Base-by-base conservation (phyloP, 1,140 invertebrate genomes). In the Drosophila sp. region DNA sequence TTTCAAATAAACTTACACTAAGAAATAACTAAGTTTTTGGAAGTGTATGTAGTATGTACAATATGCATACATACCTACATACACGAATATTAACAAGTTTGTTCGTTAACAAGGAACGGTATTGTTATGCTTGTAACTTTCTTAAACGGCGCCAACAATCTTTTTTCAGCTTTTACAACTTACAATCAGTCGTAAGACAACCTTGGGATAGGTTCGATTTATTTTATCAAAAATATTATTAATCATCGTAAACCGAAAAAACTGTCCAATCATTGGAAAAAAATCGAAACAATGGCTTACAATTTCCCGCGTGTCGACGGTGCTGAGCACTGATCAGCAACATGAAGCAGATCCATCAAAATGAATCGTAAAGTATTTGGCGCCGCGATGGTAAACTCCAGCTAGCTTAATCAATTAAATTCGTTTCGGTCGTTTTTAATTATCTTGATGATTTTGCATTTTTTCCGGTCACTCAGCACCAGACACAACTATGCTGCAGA, bases 341-440 rank as follows among this genome's bases (percentile, higher is more conserved):
- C 55, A 40, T 72, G 65, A 56, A 55, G 60, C 38, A 62, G 78
- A 85, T 86, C 78, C 75, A 85, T 86, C 83, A 85, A 71, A 72
- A 70, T 64, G 63, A 29, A 84, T 76, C 83, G 66, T 76, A 79
- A 86, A 87, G 54, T 81, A 82, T 75, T 82, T 72, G 74, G 82
- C 82, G 68, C 76, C 76, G 72, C 80, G 67, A 84, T 77, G 68
- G 69, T 80, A 72, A 65, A 38, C 67, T 56, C 60, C 72, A 30
- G 58, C 66, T 40, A 79, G 85, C 82, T 17, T 90, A 90, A 91
- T 91, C 90, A 91, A 91, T 91, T 91, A 91, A 91, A 91, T 90
- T 91, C 80, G 90, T 73, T 91, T 82, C 76, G 90, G 91, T 81
- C 77, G 80, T 91, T 91, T 91, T 90, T 91, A 91, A 91, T 91